A percentile compares a stretch with the other conserved stretches of the same genome.
Evolutionary conservation across 2,797 vertebrate species (phyloP).

Genomic region (Typhlichthys eigenmanni): DNA sequence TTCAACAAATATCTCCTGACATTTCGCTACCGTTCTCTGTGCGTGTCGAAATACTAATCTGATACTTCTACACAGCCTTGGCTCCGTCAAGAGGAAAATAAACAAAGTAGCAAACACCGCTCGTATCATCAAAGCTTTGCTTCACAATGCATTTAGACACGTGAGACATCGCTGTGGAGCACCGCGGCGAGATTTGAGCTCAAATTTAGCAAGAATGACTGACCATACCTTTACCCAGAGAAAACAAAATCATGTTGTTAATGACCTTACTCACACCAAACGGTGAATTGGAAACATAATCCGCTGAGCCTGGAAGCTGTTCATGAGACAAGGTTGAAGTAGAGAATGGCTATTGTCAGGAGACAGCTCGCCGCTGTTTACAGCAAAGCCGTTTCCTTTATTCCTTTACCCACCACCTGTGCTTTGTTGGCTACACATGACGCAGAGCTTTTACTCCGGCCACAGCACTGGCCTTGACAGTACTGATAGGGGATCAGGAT

Average conservation of each 20-base stretch:
- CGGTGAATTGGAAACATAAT: neutral
- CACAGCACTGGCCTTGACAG: conserved; percentile 29
- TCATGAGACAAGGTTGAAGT: neutral
- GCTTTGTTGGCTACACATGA: conserved; percentile 13
- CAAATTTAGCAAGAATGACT: no score
- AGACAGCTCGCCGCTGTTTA: neutral
- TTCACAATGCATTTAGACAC: no score
- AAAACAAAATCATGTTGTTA: neutral
- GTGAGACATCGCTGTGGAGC: no score
- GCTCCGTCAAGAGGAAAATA: no score
- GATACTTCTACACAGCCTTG: no score
- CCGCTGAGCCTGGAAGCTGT: neutral
- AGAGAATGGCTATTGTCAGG: neutral
- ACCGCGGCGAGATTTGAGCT: no score
- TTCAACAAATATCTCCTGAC: no score
- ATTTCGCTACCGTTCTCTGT: no score
- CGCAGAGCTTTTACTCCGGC: conserved; percentile 8
- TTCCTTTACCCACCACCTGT: conserved; percentile 7
- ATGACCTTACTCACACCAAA: neutral
- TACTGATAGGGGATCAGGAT: conserved; percentile 16
- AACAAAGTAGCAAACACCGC: no score
- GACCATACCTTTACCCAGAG: no score
- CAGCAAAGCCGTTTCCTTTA: neutral
- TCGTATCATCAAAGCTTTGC: no score
- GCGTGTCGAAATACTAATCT: no score